phyloP scores from a whole-genome alignment of 2,113 vertebrate genomes.

The Anser brachyrhynchus region DNA sequence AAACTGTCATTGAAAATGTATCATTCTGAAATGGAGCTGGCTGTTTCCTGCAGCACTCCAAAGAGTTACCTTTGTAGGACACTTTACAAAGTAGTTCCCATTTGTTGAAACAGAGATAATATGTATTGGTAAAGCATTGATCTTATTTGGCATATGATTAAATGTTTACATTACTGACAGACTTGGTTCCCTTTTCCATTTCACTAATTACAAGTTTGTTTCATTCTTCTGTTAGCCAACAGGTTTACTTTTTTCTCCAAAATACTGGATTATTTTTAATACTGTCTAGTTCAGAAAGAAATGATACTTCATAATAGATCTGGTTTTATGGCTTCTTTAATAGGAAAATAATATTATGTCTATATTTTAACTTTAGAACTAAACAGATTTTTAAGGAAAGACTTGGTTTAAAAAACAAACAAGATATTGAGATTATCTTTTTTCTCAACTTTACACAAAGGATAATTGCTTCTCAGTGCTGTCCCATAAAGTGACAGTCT shows the following conservation, averaged over 20 bases:
- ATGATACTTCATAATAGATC: background rate
- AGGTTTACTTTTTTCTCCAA: background rate
- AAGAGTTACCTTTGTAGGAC: background rate
- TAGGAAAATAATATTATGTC: background rate
- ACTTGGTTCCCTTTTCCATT: background rate
- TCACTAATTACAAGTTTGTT: background rate
- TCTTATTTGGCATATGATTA: background rate
- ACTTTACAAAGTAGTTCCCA: background rate
- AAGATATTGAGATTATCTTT: background rate
- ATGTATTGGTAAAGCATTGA: background rate
- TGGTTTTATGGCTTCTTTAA: background rate
- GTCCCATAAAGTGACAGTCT: background rate
- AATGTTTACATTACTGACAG: background rate
- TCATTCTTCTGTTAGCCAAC: background rate
- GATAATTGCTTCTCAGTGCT: background rate
- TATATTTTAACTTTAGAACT: background rate
- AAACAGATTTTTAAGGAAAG: background rate
- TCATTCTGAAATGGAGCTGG: background rate
- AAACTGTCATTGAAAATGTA: background rate
- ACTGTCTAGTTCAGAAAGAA: background rate
- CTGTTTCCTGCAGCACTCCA: background rate
- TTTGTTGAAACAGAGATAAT: background rate
- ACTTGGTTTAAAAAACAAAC: background rate
- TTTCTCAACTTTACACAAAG: background rate
- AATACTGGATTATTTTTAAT: background rate